These are phyloP conservation scores for Aradophagus sp. DNA, from an alignment of 1,140 invertebrate genomes.

Conservation along the genomic window DNA sequence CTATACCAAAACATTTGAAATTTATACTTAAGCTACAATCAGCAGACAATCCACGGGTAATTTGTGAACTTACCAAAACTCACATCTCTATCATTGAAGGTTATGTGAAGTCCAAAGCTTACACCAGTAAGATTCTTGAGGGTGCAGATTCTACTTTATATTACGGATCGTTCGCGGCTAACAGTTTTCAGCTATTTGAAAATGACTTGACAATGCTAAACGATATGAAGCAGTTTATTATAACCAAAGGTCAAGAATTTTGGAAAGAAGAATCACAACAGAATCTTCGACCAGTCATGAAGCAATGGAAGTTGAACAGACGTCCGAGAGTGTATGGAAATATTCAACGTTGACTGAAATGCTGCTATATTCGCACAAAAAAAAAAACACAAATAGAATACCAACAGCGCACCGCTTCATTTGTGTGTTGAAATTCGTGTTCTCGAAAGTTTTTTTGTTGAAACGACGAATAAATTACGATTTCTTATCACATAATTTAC, in stretches of 20 bases:
- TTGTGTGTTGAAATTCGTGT: constrained; percentile 6
- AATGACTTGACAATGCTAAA: not conserved
- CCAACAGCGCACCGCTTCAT: constrained; percentile 9
- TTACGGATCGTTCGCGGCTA: constrained; percentile 1
- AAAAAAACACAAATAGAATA: constrained; percentile 4
- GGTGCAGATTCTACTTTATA: not conserved
- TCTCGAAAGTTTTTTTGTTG: constrained; percentile 11
- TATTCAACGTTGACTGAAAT: constrained; percentile 18
- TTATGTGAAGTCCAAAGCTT: constrained; percentile 1
- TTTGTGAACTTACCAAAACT: too few species aligned
- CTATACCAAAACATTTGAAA: too few species aligned
- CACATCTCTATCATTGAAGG: too few species aligned
- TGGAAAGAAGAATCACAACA: constrained; percentile 1
- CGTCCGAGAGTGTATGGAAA: constrained; percentile 5
- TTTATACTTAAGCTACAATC: too few species aligned
- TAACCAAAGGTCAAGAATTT: constrained; percentile 3
- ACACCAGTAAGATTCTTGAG: not conserved
- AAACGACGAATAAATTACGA: constrained; percentile 11
- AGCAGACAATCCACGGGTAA: too few species aligned
- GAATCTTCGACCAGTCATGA: not conserved
- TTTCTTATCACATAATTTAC: constrained; percentile 7
- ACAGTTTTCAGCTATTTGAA: constrained; percentile 1
- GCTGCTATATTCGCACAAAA: constrained; percentile 9
- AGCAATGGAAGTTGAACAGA: too few species aligned
- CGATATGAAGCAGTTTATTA: constrained; percentile 1